These are phyloP conservation scores for Nomada fucata DNA, from an alignment of 2,888 invertebrate species.

Conservation along the genomic window DNA sequence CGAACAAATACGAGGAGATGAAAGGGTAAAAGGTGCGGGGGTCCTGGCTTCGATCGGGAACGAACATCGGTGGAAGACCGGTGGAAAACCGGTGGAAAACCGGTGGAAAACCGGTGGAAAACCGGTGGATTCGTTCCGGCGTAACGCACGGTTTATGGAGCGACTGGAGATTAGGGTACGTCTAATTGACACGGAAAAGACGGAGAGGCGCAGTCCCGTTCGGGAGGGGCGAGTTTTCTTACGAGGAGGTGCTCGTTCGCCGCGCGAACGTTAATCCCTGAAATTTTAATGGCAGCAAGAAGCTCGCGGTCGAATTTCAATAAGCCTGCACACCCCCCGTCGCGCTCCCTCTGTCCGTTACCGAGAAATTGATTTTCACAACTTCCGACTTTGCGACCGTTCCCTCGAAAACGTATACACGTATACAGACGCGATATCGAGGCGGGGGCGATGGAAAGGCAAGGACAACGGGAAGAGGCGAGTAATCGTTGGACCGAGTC, in stretches of 20 bases:
- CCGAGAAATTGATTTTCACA: constrained; percentile 76
- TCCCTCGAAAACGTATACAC: neutral
- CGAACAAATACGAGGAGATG: neutral
- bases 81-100: neutral
- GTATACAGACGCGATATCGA: neutral
- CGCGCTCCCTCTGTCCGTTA: neutral
- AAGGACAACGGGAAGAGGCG: constrained; percentile 23
- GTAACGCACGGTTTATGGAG: constrained; percentile 76
- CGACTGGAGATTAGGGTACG: constrained; percentile 77
- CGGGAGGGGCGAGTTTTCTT: constrained; percentile 53
- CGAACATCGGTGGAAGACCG: neutral
- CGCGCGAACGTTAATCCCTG: constrained; percentile 80
- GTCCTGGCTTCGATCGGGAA: no score
- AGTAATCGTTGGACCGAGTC: constrained; percentile 54
- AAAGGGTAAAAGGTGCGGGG: no score
- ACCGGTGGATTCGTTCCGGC: neutral
- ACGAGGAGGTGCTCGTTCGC: constrained; percentile 45
- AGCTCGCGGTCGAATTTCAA: constrained; percentile 79
- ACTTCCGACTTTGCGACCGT: neutral
- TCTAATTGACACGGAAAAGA: constrained; percentile 81
- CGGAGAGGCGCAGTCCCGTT: constrained; percentile 21
- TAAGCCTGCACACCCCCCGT: constrained; percentile 62
- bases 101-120: neutral
- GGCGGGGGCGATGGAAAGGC: neutral
- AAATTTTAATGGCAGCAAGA: constrained; percentile 79